These are phyloP conservation scores for Psephotus haematonotus DNA, from an alignment of 2,113 vertebrate species.

Conservation along the genomic window DNA sequence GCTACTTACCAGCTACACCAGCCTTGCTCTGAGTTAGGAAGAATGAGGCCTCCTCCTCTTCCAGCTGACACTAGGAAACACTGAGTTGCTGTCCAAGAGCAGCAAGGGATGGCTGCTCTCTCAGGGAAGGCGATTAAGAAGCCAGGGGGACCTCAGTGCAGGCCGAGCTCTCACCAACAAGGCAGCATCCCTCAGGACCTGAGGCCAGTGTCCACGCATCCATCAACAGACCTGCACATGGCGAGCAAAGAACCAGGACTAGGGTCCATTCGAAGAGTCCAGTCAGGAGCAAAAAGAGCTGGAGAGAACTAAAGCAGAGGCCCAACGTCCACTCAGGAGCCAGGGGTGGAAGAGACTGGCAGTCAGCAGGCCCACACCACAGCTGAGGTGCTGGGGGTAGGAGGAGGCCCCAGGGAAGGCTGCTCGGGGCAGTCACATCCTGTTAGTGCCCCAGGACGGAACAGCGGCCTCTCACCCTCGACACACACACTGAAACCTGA, in stretches of 20 bases:
- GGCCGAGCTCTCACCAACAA: neutral
- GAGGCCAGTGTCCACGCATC: rapidly evolving
- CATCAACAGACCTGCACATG: neutral
- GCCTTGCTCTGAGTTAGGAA: neutral
- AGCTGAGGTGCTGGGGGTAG: neutral
- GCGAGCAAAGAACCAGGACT: rapidly evolving
- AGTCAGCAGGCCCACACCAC: too few species aligned
- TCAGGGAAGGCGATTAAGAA: rapidly evolving
- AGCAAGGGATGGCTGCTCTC: rapidly evolving
- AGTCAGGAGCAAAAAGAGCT: too few species aligned
- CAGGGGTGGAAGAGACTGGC: neutral
- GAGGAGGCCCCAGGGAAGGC: neutral
- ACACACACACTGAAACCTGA: too few species aligned
- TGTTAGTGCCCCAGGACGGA: neutral
- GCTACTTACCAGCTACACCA: neutral
- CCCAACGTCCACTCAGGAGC: rapidly evolving
- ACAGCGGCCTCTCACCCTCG: neutral
- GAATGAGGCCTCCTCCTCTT: neutral
- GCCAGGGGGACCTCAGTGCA: neutral
- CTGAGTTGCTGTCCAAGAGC: neutral
- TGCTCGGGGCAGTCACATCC: neutral
- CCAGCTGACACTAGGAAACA: rapidly evolving
- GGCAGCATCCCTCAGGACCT: neutral
- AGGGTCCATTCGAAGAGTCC: neutral
- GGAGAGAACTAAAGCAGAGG: rapidly evolving